Evolutionary conservation across 1,140 invertebrate species (phyloP), one percentile per base, ranked within the genome.

Genomic region (Galleria mellonella): DNA sequence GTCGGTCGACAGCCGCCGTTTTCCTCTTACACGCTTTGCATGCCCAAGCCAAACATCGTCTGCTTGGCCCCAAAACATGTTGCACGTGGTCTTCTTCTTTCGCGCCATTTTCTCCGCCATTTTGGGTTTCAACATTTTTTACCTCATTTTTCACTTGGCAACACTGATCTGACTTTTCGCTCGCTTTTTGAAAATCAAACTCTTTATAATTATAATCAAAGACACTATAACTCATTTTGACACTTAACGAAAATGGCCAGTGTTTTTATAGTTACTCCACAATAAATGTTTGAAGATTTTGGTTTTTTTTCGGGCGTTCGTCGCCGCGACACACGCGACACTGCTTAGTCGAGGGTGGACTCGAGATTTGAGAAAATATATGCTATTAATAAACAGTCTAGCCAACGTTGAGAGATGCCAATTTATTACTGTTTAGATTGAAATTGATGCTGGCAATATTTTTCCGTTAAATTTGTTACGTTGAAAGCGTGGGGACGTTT

Each of bases 11-110:
- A 3, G 96, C 94, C 10, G 98, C 95, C 3, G 93, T 96, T 85
- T 97, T 97, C 83, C 95, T 92, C 75, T 98, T 98, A 86, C 96
- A 98, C 0, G 96, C 96, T 75, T 98, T 98, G 83, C 97, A 98
- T 4, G 96, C 97, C 96, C 96, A 98, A 1, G 97, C 89, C 1
- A 98, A 88, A 71, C 97, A 98, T 41, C 94, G 89, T 36, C 94
- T 88, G 27, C 89, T 90, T 7, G 89, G 88, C 32, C 87, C 87
- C 32, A 85, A 53, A 4, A 84, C 76, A 52, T 84, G 81, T 30
- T 82, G 77, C 8, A 84, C 62, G 39, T 84, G 81, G n/a, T 58
- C 60, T 2, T 72, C 67, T 9, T 72, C 65, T 6, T 65, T 60
- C 9, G 51, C 47, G 2, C 52, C 58, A 7, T 45, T 38, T 9